These are phyloP conservation scores for Tipula confusa DNA, from an alignment of 2,888 invertebrate species.

Conservation along the genomic window DNA sequence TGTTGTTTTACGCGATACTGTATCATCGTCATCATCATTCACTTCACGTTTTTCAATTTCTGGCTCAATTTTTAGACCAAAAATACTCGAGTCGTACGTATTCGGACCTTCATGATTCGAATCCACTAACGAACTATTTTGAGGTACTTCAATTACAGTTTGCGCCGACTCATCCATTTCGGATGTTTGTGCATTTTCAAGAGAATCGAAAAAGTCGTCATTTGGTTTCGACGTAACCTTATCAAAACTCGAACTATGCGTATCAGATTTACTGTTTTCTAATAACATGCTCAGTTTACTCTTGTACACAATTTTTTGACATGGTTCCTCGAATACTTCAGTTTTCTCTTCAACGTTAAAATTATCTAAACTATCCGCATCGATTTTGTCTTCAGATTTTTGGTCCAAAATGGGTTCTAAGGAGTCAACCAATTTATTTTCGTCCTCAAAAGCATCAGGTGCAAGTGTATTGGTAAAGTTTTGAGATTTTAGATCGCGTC, in stretches of 20 bases:
- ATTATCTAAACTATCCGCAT: conserved; percentile 15
- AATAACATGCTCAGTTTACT: neutral
- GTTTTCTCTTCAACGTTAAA: neutral
- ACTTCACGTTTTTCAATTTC: neutral
- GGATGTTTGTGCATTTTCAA: neutral
- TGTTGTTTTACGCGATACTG: neutral
- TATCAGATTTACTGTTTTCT: neutral
- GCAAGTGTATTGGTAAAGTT: neutral
- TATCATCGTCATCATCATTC: neutral
- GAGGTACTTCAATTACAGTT: neutral
- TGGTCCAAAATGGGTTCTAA: neutral
- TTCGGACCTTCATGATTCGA: neutral
- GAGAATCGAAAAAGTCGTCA: neutral
- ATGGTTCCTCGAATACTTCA: conserved; percentile 35
- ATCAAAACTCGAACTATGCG: neutral
- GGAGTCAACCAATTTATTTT: neutral
- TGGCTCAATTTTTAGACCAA: neutral
- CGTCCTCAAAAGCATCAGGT: neutral
- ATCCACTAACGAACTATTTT: neutral
- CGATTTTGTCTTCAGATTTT: conserved; percentile 35
- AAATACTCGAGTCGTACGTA: neutral
- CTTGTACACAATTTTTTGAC: neutral
- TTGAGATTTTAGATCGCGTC: conserved; percentile 31
- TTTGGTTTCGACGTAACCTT: neutral
- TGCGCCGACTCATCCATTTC: neutral